Evolutionary conservation across 2,797 vertebrate genomes (phyloP).

Genomic region (Rhinoraja longicauda): DNA sequence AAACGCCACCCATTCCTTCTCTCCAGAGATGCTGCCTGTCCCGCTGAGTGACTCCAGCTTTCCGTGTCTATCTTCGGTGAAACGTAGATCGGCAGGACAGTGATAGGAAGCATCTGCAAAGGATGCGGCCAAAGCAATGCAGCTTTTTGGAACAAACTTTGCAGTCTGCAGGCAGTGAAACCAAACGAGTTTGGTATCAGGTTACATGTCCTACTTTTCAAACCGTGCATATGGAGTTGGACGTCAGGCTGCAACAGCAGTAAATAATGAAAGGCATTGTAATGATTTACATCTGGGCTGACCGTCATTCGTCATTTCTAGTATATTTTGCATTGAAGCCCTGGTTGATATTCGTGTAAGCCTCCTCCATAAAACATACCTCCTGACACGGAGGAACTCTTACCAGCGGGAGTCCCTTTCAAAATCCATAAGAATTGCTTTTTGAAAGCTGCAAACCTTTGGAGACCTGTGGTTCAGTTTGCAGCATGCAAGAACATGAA

Average conservation of each 20-base stretch:
- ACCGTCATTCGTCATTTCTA: slow-evolving; percentile 11
- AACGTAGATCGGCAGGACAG: background rate
- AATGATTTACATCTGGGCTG: slow-evolving; percentile 15
- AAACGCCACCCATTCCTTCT: no score
- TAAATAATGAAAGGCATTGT: background rate
- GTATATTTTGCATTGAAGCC: background rate
- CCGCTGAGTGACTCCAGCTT: no score
- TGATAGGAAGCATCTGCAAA: background rate
- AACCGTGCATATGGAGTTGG: background rate
- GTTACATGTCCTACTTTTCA: background rate
- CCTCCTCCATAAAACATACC: background rate
- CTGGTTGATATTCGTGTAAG: background rate
- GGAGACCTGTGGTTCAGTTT: background rate
- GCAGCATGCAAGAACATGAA: background rate
- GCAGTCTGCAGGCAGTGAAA: background rate
- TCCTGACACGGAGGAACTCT: background rate
- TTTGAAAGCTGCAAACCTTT: background rate
- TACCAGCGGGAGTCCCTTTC: background rate
- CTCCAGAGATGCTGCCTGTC: no score
- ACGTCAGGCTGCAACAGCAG: background rate
- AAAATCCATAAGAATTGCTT: background rate
- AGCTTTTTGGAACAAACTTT: background rate
- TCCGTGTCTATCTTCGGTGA: no score
- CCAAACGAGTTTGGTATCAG: background rate
- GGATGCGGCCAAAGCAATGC: background rate